Conservation (phyloP, 2,888 invertebrate species). For the Sminthurides aquaticus region DNA sequence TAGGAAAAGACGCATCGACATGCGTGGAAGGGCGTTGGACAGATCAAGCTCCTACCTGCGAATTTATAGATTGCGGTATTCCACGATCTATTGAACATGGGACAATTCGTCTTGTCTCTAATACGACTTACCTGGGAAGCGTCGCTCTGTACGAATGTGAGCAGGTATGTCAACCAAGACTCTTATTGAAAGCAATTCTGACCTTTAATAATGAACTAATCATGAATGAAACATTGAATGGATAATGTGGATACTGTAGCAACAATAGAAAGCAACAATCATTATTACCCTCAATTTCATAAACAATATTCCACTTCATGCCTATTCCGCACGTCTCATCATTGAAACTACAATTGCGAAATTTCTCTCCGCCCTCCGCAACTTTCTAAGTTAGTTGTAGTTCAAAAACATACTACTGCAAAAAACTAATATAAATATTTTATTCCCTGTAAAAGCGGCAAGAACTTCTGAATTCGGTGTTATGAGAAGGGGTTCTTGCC, state of each 20-base stretch:
- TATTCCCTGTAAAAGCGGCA: no score
- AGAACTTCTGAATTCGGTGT: no score
- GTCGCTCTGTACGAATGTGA: constrained; percentile 77
- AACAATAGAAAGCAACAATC: no score
- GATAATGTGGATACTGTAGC: no score
- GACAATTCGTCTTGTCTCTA: constrained; percentile 69
- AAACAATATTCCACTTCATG: not conserved
- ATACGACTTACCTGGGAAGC: constrained; percentile 81
- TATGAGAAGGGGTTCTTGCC: no score
- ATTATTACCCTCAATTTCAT: not conserved
- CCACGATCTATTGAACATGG: constrained; percentile 67
- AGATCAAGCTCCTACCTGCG: constrained; percentile 71
- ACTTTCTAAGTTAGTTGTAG: no score
- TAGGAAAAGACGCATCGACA: constrained; percentile 55
- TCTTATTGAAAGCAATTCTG: not conserved
- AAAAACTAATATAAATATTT: no score
- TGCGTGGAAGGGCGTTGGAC: constrained; percentile 84
- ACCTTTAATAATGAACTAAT: no score
- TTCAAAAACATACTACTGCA: no score
- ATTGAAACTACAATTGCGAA: not conserved
- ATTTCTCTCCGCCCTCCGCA: not conserved
- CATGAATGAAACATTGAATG: no score
- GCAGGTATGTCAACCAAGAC: constrained; percentile 47
- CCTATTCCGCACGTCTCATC: not conserved
- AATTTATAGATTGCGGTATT: constrained; percentile 78